Base-by-base conservation (phyloP, 2,888 invertebrate species). In the Gastracanthus pulcherrimus region DNA sequence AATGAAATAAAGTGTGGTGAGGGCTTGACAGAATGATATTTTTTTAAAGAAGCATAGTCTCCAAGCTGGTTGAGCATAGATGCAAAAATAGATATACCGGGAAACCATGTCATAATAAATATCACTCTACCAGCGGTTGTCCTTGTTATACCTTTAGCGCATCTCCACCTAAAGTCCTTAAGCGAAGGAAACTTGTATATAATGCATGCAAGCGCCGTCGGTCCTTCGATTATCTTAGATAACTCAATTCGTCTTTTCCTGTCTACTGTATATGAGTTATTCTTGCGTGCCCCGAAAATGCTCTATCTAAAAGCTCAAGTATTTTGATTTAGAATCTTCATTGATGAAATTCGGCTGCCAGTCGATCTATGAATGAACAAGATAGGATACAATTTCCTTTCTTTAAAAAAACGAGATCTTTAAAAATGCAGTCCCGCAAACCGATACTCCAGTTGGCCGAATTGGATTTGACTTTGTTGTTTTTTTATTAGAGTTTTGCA, bases 21-120 rank as follows among this genome's bases (percentile, higher is more conserved):
- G 38, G 29, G 55, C 45, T 7, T 51, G 48, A 64, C 36, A 64
- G 19, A 5, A 13, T 3, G 55, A 72, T 75, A 34, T 2, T 7
- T 67, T 60, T 48, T 69, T 55, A 69, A 60, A 62, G 7, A 41
- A 80, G 23, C 38, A 3, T 75, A 76, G 72, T 38, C 72, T 81
- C 80, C 69, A 76, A 85, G 84, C 66, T 31, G 58, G 86, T 87
- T 89, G 88, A 89, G 89, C 88, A 87, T 85, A 87, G 83, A 71
- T 64, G 77, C 86, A 84, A 85, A 87, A 88, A 88, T 88, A 89
- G 86, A 31, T 76, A 84, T 76, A 87, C 83, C 87, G 88, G 88
- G 88, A 89, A 89, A 71, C 60, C 41, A 19, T 41, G 26, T 70
- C 23, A 55, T 55, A 67, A 74, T 60, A 80, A 80, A 74, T 69